Base-by-base conservation (phyloP, 2,113 vertebrate species). In the Eira barbara region DNA sequence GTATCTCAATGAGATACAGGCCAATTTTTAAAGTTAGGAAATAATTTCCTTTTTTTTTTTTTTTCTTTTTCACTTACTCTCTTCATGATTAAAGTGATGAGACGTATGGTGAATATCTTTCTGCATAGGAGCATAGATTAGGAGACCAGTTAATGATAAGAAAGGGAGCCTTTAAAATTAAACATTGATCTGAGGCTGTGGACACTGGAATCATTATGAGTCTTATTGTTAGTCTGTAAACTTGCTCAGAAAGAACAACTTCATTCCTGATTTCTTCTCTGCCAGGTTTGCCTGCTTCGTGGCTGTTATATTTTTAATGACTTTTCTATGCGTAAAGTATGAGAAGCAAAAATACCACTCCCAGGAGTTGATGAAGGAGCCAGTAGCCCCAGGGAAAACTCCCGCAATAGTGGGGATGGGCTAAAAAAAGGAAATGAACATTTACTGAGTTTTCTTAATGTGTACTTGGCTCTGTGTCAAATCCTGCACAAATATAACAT, bases 251-350 rank as follows among this genome's bases (percentile, higher is more conserved):
- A 90, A 76, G 63, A 89, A 23, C 11, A 3, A 67, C 55, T 87
- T 85, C 0, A 36, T 89, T 95, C 42, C 76, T 49, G 42, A 74
- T 79, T 67, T 4, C 52, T 15, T 36, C 11, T n/a, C 59, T 89
- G 18, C 31, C 74, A 88, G 36, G 14, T 52, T 82, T 63, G n/a
- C 74, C 57, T 92, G 78, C 7, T 34, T 73, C 47, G n/a, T 61
- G 61, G 45, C 49, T 67, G 6, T 81, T 91, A 18, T 25, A 81
- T 63, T 89, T 71, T 89, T 73, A 86, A 57, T 69, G 21, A 52
- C 63, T 96, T 97, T 93, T 34, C 73, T 89, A 9, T 78, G 69
- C 79, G 74, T 84, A 94, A 92, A 57, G 14, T 57, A 76, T 18
- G 29, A 71, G 47, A 89, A 96, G 23, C 42, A 84, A 89, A 94